phyloP scores from a whole-genome alignment of 2,888 invertebrate genomes.

The Drosophila sordidapex region DNA sequence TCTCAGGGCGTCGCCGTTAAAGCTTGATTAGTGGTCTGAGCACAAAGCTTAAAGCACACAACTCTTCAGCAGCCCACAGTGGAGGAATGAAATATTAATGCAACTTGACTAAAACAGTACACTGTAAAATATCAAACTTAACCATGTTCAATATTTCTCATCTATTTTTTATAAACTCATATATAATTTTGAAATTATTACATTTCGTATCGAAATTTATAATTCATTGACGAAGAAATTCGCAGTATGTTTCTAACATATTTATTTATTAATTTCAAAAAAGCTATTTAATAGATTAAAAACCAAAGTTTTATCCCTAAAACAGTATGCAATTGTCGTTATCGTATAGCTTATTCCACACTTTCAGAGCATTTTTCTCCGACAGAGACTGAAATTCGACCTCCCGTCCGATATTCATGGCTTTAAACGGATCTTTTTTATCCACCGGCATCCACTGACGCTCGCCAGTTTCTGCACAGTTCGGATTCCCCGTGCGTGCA shows the following conservation, averaged over 20 bases:
- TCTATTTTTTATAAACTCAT: neutral
- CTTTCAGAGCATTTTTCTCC: slow-evolving; percentile 73
- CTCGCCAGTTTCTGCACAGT: slow-evolving; percentile 58
- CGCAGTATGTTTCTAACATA: neutral
- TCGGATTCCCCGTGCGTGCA: slow-evolving; percentile 81
- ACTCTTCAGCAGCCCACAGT: slow-evolving; percentile 22
- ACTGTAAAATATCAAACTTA: neutral
- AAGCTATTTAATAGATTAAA: neutral
- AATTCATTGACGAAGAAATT: neutral
- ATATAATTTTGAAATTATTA: neutral
- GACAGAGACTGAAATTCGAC: slow-evolving; percentile 64
- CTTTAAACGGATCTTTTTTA: slow-evolving; percentile 57
- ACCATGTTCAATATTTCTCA: neutral
- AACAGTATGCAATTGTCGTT: slow-evolving; percentile 48
- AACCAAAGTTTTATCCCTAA: neutral
- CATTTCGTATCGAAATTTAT: neutral
- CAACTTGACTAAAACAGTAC: neutral
- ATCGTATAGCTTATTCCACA: slow-evolving; percentile 81
- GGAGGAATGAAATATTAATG: slow-evolving; percentile 29
- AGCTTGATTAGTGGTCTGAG: slow-evolving; percentile 31
- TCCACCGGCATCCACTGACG: slow-evolving; percentile 74
- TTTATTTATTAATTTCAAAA: neutral
- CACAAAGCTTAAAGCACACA: slow-evolving; percentile 41
- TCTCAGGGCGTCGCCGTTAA: slow-evolving; percentile 21
- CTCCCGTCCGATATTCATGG: slow-evolving; percentile 77